Evolutionary conservation across 2,113 vertebrate genomes (phyloP), one percentile per base, ranked within the genome.

Genomic region (Rafetus swinhoei): DNA sequence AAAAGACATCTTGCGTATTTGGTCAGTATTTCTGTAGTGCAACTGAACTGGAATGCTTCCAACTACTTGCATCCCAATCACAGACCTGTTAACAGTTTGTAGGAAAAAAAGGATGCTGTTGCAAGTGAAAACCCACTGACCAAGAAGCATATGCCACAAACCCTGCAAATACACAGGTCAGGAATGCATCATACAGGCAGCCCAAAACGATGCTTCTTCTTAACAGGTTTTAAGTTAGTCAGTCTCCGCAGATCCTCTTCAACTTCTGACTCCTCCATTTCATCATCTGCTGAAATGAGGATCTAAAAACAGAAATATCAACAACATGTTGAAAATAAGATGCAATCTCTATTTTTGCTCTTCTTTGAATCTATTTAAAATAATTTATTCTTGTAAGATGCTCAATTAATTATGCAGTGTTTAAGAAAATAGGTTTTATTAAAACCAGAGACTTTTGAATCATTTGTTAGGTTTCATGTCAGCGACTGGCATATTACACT

Each of bases 231-330:
- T 69, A 99, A 87, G 87, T 98, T 99, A 15, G 98, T 98, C 96
- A 99, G 97, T 82, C 99, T 98, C 22, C 98, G 98, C 50, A 99
- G 97, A 84, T 99, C 99, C 59, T 99, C 99, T 81, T 99, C 99
- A 1, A 89, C 32, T 0, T 99, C 99, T 0, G 99, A 99, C 93
- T 99, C 99, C 59, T 99, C 99, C 99, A 99, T 99, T 97, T 99
- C 99, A 9, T 99, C 99, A 27, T 99, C 99, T 10, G 99, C 99
- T 3, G 99, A 99, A 97, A 99, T 99, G 84, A 99, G 99, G 96
- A 99, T 99, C 99, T 99, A 84, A 72, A 62, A 74, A 83, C 8
- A 97, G 93, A 96, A 82, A 3, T 65, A 84, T 95, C 57, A 95
- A 89, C 86, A 79, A 79, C 18, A 0, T 0, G 10, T 9, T 82